phyloP scores from a whole-genome alignment of 2,797 vertebrate species.

The Tarsius wallacei region DNA sequence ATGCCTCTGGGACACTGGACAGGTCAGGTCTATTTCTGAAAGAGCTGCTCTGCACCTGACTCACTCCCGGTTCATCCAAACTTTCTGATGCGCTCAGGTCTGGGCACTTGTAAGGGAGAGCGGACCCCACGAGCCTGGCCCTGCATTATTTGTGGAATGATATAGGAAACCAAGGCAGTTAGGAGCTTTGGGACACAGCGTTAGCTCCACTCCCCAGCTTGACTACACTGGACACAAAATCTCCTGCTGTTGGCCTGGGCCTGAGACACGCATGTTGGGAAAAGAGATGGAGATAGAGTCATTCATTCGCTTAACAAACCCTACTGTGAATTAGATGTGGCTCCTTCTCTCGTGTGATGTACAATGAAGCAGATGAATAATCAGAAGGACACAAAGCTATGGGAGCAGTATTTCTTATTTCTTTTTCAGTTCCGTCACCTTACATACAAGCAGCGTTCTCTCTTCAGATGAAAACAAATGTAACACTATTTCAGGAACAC shows the following conservation, averaged over 20 bases:
- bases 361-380: not conserved
- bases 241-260: not conserved
- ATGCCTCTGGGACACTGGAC: not conserved
- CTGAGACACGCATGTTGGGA: not conserved
- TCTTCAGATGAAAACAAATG: conserved; percentile 55
- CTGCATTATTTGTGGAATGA: not conserved
- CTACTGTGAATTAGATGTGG: not conserved
- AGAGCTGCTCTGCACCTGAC: not conserved
- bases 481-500: conserved; percentile 46
- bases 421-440: not conserved
- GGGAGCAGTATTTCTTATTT: not conserved
- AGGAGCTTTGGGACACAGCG: not conserved
- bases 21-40: not conserved
- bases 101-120: not conserved
- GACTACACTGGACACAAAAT: not conserved
- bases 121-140: not conserved
- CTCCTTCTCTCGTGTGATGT: not conserved
- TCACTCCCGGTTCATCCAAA: not conserved
- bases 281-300: not conserved
- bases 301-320: not conserved
- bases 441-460: conserved; percentile 55
- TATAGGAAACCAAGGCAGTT: not conserved
- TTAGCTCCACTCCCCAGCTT: not conserved
- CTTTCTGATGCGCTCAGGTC: not conserved
- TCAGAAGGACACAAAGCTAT: not conserved